phyloP scores from a whole-genome alignment of 35 echinoderm and acorn worm species.

The Acanthaster planci region DNA sequence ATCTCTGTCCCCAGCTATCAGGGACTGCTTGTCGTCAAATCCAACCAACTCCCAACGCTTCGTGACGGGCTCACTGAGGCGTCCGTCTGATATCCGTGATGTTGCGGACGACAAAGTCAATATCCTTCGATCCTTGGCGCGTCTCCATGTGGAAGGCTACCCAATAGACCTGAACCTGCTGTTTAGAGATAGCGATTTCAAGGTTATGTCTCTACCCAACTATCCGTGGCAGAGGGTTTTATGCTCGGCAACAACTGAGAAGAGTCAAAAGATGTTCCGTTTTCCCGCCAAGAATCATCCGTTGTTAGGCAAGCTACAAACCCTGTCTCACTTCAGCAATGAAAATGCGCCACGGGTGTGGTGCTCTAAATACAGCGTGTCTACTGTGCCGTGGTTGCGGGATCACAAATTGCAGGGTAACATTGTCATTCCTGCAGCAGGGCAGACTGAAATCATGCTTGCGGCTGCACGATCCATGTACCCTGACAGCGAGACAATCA shows the following conservation, averaged over 20 bases:
- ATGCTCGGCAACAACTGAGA: constrained; percentile 73
- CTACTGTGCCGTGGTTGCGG: constrained; percentile 83
- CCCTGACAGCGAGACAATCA: constrained; percentile 50
- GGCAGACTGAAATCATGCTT: constrained; percentile 79
- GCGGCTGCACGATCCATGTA: constrained; percentile 59
- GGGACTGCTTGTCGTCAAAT: constrained; percentile 73
- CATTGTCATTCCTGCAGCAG: constrained; percentile 92
- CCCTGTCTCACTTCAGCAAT: constrained; percentile 71
- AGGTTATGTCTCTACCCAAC: constrained; percentile 78
- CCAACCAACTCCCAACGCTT: constrained; percentile 48
- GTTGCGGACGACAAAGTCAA: constrained; percentile 87
- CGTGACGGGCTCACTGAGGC: constrained; percentile 76
- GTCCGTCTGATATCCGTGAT: constrained; percentile 81
- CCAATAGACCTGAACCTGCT: constrained; percentile 68
- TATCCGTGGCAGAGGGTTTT: constrained; percentile 95
- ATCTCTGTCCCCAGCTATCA: constrained; percentile 72
- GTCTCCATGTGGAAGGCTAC: constrained; percentile 92
- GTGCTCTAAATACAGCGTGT: constrained; percentile 61
- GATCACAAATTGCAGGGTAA: constrained; percentile 95
- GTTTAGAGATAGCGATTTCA: constrained; percentile 70
- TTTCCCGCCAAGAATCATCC: constrained; percentile 86
- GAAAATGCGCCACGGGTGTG: constrained; percentile 80
- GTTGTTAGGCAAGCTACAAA: constrained; percentile 72
- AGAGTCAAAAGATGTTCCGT: constrained; percentile 70
- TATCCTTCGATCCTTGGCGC: constrained; percentile 76